These are phyloP conservation scores for Notamacropus eugenii DNA, from an alignment of 2,797 vertebrate genomes.

Conservation along the genomic window DNA sequence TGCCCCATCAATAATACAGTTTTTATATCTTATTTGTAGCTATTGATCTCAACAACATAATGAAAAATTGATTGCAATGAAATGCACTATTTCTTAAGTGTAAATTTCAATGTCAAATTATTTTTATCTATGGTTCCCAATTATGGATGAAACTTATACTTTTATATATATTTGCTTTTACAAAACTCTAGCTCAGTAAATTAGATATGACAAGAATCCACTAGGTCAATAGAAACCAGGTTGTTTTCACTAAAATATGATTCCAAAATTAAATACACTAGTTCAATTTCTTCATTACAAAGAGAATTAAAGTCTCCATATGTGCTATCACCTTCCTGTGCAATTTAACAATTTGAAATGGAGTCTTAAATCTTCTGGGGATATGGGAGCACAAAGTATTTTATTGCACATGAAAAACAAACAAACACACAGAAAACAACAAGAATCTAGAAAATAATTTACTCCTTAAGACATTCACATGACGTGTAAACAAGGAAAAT, in stretches of 20 bases:
- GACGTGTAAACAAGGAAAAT: constrained; percentile 63
- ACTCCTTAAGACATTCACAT: constrained; percentile 59
- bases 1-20: constrained; percentile 88
- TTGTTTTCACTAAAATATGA: constrained; percentile 84
- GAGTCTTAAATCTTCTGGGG: constrained; percentile 78
- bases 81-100: constrained; percentile 86
- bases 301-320: constrained; percentile 81
- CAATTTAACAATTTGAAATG: constrained; percentile 82
- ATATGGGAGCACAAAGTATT: constrained; percentile 57
- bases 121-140: constrained; percentile 88
- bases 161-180: constrained; percentile 85
- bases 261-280: constrained; percentile 85
- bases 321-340: constrained; percentile 74
- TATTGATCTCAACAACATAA: constrained; percentile 88
- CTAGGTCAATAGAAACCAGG: constrained; percentile 84
- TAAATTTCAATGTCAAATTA: constrained; percentile 90
- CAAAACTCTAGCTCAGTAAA: constrained; percentile 83
- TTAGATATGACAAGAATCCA: constrained; percentile 84
- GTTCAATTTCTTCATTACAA: constrained; percentile 82
- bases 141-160: constrained; percentile 85
- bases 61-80: constrained; percentile 89
- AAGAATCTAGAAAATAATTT: constrained; percentile 58
- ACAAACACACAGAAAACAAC: neutral
- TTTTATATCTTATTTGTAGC: constrained; percentile 90
- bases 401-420: constrained; percentile 26